Base-by-base conservation (phyloP, 1,140 invertebrate genomes). In the Diorhabda carinulata region DNA sequence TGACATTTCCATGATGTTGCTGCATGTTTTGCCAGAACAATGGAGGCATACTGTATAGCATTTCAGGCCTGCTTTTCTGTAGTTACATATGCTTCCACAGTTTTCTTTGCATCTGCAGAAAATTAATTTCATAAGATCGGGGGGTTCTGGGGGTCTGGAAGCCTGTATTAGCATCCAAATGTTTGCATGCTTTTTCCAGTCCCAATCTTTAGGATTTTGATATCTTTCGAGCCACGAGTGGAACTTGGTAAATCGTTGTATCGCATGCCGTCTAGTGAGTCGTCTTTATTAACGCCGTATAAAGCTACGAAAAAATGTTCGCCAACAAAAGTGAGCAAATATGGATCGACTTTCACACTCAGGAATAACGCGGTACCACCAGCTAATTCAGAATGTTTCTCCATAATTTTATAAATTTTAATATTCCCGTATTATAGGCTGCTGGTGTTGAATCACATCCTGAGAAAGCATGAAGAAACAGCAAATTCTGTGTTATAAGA, bases 391-490 rank as follows among this genome's bases (percentile, higher is more conserved):
- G 60, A 42, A 61, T 61, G 43, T 61, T 61, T 61, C 60, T 61
- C 60, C 60, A 61, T 41, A 43, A 6, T 61, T 41, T 42, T 42
- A 61, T 4, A 60, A 57, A 66, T 66, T 66, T 58, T 2, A 59
- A 5, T 67, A 42, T 67, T 5, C 41, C 40, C 40, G 60, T 67
- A 8, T 60, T 67, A 25, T 60, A 45, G 10, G 66, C 58, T 59
- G 43, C 66, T 67, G 43, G 60, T 44, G 66, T 67, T 59, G 58
- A 60, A 45, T 67, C 66, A 58, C 66, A 61, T 67, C 58, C 66
- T 43, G 66, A 67, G 60, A 66, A 57, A 45, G 66, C 66, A 67
- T 64, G 52, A 10, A 66, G 64, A 66, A 67, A 67, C 43, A 60
- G 58, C 58, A 45, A 25, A 47, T 45, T 47, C 9, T 59, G 0